A percentile compares a stretch with the other conserved stretches of the same genome.
These are phyloP conservation scores for Pedicia rivosa DNA, from an alignment of 2,888 invertebrate species.

Conservation along the genomic window DNA sequence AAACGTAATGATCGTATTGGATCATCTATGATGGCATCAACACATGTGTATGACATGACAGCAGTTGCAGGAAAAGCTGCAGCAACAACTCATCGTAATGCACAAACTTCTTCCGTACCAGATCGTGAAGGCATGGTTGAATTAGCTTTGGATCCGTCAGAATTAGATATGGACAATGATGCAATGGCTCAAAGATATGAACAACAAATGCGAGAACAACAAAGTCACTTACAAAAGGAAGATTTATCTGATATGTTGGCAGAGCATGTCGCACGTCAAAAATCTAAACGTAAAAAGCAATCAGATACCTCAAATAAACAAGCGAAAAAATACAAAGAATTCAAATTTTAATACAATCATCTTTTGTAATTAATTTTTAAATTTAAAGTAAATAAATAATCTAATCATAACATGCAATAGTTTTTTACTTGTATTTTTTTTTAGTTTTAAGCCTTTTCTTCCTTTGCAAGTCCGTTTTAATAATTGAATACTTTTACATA, in stretches of 20 bases:
- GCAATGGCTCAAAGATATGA: conserved; percentile 94
- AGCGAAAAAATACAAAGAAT: conserved; percentile 95
- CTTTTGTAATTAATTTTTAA: not conserved
- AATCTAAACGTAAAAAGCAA: conserved; percentile 85
- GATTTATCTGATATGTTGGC: conserved; percentile 98
- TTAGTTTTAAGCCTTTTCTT: too few species aligned
- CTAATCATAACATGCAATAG: not conserved
- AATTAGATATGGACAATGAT: conserved; percentile 88
- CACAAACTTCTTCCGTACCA: conserved; percentile 14
- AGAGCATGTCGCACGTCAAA: conserved; percentile 93
- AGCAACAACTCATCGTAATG: conserved; percentile 10
- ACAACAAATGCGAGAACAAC: conserved; percentile 86
- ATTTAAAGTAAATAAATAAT: not conserved
- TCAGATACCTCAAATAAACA: conserved; percentile 71
- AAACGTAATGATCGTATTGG: conserved; percentile 79
- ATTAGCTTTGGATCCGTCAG: conserved; percentile 92
- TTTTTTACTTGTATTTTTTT: too few species aligned
- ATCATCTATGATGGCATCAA: conserved; percentile 94
- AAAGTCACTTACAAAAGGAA: conserved; percentile 75
- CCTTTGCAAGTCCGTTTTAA: too few species aligned
- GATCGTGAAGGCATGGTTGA: conserved; percentile 65
- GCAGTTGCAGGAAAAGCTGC: conserved; percentile 33
- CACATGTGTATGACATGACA: conserved; percentile 92
- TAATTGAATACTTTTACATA: too few species aligned
- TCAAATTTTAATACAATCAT: conserved; percentile 63